Percentiles rank a stretch among this genome's conserved stretches.
phyloP scores from a whole-genome alignment of 2,888 invertebrate genomes.

The Parapristionchus giblindavisi region DNA sequence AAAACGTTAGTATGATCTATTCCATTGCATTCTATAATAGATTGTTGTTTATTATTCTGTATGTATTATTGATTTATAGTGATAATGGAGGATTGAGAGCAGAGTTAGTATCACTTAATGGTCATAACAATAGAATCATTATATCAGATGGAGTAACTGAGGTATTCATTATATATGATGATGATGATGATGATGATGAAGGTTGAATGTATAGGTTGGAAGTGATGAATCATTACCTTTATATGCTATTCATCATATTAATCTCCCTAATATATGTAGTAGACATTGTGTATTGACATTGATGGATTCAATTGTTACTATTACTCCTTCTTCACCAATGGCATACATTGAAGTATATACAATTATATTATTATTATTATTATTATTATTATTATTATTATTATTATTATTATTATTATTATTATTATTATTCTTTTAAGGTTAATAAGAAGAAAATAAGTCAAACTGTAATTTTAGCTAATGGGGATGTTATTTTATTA shows the following conservation, averaged over 20 bases:
- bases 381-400: not conserved
- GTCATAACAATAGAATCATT: not conserved
- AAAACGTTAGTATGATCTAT: too few relatives aligned
- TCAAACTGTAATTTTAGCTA: slow-evolving; percentile 88
- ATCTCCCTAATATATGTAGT: slow-evolving; percentile 86
- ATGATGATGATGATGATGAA: too few relatives aligned
- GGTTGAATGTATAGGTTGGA: slow-evolving; percentile 6
- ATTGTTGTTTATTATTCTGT: too few relatives aligned
- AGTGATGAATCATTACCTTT: not conserved
- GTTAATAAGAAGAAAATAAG: slow-evolving; percentile 90
- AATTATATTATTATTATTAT: not conserved
- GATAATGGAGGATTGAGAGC: too few relatives aligned
- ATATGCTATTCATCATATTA: slow-evolving; percentile 7
- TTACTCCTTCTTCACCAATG: slow-evolving; percentile 91
- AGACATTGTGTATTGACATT: slow-evolving; percentile 93
- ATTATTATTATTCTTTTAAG: too few relatives aligned
- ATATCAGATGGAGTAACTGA: slow-evolving; percentile 32
- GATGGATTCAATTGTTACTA: slow-evolving; percentile 87
- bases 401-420: not conserved
- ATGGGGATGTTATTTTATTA: slow-evolving; percentile 68
- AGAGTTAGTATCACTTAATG: not conserved
- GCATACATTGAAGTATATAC: slow-evolving; percentile 81
- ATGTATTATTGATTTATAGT: too few relatives aligned
- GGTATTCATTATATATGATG: not conserved
- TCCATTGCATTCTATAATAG: too few relatives aligned